Evolutionary conservation across 2,888 invertebrate species (phyloP).

Genomic region (Lypha dubia): DNA sequence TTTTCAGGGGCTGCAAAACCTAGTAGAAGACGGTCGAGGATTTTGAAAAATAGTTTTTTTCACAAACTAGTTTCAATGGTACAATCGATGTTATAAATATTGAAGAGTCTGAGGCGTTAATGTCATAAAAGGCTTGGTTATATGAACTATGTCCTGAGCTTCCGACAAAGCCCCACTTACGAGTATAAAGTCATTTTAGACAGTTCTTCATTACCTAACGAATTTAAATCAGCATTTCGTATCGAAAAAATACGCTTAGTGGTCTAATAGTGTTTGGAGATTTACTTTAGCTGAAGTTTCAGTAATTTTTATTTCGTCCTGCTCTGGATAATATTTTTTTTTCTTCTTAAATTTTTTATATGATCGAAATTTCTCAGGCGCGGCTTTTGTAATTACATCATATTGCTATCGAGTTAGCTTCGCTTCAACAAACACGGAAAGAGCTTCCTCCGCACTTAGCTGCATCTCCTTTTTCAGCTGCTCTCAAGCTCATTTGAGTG

Average conservation of each 20-base stretch:
- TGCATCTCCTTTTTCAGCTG: too few species aligned
- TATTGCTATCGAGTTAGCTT: slow-evolving; percentile 3
- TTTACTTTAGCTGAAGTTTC: slow-evolving; percentile 3
- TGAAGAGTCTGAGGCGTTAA: background rate
- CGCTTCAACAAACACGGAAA: slow-evolving; percentile 9
- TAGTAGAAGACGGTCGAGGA: too few species aligned
- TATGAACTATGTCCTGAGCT: background rate
- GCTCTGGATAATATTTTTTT: background rate
- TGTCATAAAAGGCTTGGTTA: slow-evolving; percentile 5
- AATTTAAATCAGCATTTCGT: slow-evolving; percentile 5
- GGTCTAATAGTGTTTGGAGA: slow-evolving; percentile 10
- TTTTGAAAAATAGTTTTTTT: too few species aligned
- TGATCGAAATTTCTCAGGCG: background rate
- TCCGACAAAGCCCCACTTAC: slow-evolving; percentile 2
- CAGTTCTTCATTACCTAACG: slow-evolving; percentile 11
- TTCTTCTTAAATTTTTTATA: background rate
- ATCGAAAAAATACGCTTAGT: slow-evolving; percentile 9
- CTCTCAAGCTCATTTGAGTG: too few species aligned
- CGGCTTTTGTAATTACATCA: slow-evolving; percentile 3
- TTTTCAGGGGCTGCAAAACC: too few species aligned
- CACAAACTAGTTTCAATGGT: too few species aligned
- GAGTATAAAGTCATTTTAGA: slow-evolving; percentile 17
- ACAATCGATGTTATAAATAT: too few species aligned
- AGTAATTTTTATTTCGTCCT: slow-evolving; percentile 6
- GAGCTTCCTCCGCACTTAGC: slow-evolving; percentile 20